Evolutionary conservation across 2,113 vertebrate genomes (phyloP).

Genomic region (Megalops atlanticus): DNA sequence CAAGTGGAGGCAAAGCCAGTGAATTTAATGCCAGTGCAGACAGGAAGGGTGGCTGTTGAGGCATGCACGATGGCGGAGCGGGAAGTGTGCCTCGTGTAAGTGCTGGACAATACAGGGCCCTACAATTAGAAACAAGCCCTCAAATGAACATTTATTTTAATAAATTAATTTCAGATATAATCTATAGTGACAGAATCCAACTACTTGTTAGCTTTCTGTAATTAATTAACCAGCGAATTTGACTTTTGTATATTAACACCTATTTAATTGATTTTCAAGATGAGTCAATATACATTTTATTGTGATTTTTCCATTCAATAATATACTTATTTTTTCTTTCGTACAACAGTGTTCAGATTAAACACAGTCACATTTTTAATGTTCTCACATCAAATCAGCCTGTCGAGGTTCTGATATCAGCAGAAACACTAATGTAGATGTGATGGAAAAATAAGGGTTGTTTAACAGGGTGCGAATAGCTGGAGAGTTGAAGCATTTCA

Average conservation of each 20-base stretch:
- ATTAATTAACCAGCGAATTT: background rate
- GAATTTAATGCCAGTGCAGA: conserved; percentile 81
- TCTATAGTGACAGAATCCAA: conserved; percentile 71
- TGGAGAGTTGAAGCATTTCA: background rate
- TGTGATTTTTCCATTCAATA: background rate
- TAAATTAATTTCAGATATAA: conserved; percentile 77
- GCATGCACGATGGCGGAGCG: conserved; percentile 74
- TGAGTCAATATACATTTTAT: background rate
- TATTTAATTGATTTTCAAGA: background rate
- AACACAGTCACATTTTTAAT: background rate
- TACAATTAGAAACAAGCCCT: conserved; percentile 63
- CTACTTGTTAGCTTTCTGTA: conserved; percentile 54
- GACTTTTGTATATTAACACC: background rate
- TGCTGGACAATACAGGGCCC: conserved; percentile 65
- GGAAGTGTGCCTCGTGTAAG: conserved; percentile 61
- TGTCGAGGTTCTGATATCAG: background rate
- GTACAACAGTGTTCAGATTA: background rate
- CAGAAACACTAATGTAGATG: background rate
- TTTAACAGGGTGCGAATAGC: background rate
- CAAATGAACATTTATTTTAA: conserved; percentile 81
- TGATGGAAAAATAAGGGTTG: background rate
- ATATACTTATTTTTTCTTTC: background rate
- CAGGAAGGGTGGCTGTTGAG: conserved; percentile 82
- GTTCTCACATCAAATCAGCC: background rate
- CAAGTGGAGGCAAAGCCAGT: conserved; percentile 82